Base-by-base conservation (phyloP, 2,797 vertebrate genomes). In the Eulemur coronatus region DNA sequence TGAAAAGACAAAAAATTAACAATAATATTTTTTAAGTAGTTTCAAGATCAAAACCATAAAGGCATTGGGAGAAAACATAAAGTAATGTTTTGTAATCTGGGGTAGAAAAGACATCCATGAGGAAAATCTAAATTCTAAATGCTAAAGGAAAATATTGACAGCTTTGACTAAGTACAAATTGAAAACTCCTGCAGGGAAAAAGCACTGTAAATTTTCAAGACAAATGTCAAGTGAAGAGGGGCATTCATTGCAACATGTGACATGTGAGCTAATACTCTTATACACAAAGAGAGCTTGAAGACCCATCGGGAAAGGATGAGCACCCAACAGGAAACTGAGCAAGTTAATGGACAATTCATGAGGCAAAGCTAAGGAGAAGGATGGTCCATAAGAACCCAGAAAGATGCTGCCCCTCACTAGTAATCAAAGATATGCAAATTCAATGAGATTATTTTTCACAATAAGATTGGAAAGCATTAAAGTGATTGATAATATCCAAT, bases 341-440 rank as follows among this genome's bases (percentile, higher is more conserved):
- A 52, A 38, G 10, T 26, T 73, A 41, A 35, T 30, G 50, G 41
- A 84, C 63, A 70, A 61, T 72, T 89, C 76, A 81, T 28, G 30
- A 84, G n/a, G n/a, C 24, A 33, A 26, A 20, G 7, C 1, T 57
- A 55, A 82, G 43, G 22, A 33, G 26, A 22, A 61, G 24, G n/a
- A 63, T 7, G 46, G 26, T n/a, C 48, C 73, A 55, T 35, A 52
- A 72, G 43, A 41, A 43, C 13, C 76, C 7, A 67, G 41, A 92
- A 59, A 41, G 35, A 79, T 48, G 43, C 18, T 73, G 96, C 28
- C 22, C 14, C 35, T 75, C 20, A 5, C 41, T 67, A 18, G 4
- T 57, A 87, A 92, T 79, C 73, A 97, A 41, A 93, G 33, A 46
- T 50, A 82, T 11, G 35, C 76, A 81, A n/a, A 94, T 57, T 84